Conservation (phyloP, 2,113 vertebrate species). For the Pteruthius melanotis region DNA sequence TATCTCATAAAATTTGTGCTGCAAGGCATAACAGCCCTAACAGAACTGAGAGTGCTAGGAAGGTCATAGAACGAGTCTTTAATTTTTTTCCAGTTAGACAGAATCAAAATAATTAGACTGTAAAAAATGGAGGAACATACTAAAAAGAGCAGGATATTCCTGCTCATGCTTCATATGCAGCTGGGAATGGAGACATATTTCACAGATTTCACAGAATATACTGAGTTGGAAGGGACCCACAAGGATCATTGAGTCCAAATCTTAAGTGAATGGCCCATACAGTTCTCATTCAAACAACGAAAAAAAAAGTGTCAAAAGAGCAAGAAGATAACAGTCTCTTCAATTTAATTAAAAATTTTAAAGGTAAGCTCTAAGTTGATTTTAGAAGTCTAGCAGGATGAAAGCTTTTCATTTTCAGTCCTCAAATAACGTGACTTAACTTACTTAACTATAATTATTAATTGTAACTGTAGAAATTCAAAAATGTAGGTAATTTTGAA, state of each 20-base stretch:
- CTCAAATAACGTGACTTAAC: not conserved
- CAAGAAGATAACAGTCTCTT: not conserved
- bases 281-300: not conserved
- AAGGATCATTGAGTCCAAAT: not conserved
- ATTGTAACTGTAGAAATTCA: not conserved
- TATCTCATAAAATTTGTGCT: not conserved
- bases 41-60: not conserved
- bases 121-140: not conserved
- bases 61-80: not conserved
- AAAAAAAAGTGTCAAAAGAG: not conserved
- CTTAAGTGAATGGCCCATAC: not conserved
- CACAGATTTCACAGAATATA: not conserved
- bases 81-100: not conserved
- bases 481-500: not conserved
- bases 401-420: constrained; percentile 11
- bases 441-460: not conserved
- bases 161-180: not conserved
- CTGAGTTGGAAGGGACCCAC: not conserved
- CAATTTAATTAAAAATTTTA: constrained; percentile 29
- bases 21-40: not conserved
- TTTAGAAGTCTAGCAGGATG: not conserved
- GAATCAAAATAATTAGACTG: not conserved
- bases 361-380: not conserved
- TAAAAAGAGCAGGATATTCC: not conserved
- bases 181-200: not conserved